Percentiles rank a stretch among this genome's conserved stretches.
phyloP scores from a whole-genome alignment of 2,888 invertebrate genomes.

The Oligia strigilis region DNA sequence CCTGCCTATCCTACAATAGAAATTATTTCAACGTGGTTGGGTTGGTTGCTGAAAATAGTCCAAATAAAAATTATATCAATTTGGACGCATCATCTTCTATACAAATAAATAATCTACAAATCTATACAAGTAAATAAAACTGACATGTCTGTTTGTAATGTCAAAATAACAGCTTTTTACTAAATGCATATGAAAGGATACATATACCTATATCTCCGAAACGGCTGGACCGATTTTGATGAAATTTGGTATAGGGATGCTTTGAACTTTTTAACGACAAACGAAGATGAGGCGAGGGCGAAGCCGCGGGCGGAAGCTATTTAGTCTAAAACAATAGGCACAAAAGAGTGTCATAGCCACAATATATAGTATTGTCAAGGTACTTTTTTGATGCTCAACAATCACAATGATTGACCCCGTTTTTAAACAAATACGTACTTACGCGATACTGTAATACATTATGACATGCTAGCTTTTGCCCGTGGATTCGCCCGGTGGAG shows the following conservation, averaged over 20 bases:
- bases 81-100: neutral
- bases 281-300: too few relatives aligned
- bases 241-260: too few relatives aligned
- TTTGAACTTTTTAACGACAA: too few relatives aligned
- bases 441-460: neutral
- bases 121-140: neutral
- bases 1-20: neutral
- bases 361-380: neutral
- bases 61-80: neutral
- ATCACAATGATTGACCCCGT: neutral
- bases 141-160: neutral
- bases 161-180: neutral
- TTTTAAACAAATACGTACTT: conserved; percentile 1
- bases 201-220: too few relatives aligned
- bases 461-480: too few relatives aligned
- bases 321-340: neutral
- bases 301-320: too few relatives aligned
- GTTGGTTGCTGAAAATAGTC: neutral
- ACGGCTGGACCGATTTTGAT: too few relatives aligned
- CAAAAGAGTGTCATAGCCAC: too few relatives aligned
- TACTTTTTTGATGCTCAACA: neutral
- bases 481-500: too few relatives aligned
- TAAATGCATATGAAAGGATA: neutral
- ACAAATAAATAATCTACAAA: neutral
- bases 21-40: neutral